These are phyloP conservation scores for Cichladusa arquata DNA, from an alignment of 2,113 vertebrate species.

Conservation along the genomic window DNA sequence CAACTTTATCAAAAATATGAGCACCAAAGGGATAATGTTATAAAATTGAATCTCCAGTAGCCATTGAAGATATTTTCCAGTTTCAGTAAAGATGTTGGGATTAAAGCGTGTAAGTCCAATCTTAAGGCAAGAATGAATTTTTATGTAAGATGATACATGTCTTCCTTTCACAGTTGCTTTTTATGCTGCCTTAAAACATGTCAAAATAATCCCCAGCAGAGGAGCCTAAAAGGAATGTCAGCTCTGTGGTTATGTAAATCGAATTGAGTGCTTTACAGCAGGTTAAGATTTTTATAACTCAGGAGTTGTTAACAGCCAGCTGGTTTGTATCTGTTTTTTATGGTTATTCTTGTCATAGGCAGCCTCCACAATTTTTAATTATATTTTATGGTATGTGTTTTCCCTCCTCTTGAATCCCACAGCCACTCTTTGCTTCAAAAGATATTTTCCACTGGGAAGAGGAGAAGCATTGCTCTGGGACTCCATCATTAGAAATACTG, in stretches of 20 bases:
- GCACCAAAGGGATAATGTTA: conserved; percentile 51
- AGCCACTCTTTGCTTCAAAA: conserved; percentile 76
- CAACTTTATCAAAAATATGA: conserved; percentile 59
- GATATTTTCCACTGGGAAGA: conserved; percentile 75
- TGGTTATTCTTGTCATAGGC: conserved; percentile 86
- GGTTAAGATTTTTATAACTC: conserved; percentile 89
- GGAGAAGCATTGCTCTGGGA: conserved; percentile 69
- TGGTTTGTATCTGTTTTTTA: conserved; percentile 88
- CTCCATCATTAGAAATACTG: conserved; percentile 68
- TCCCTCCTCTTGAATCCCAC: conserved; percentile 78
- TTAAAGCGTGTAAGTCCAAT: conserved; percentile 69
- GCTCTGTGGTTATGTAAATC: conserved; percentile 85
- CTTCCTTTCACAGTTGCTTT: conserved; percentile 79
- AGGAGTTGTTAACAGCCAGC: conserved; percentile 87
- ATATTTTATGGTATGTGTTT: conserved; percentile 86
- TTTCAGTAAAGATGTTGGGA: conserved; percentile 63
- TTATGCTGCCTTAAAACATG: conserved; percentile 84
- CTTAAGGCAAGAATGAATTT: conserved; percentile 74
- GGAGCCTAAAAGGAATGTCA: conserved; percentile 81
- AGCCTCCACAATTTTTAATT: conserved; percentile 88
- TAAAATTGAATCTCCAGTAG: conserved; percentile 58
- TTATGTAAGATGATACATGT: conserved; percentile 77
- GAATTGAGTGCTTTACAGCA: conserved; percentile 85
- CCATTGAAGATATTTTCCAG: conserved; percentile 64
- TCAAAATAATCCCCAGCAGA: conserved; percentile 82